Percentiles rank a stretch among this genome's conserved stretches.
These are phyloP conservation scores for Eulithis testata DNA, from an alignment of 2,888 invertebrate species.

Conservation along the genomic window DNA sequence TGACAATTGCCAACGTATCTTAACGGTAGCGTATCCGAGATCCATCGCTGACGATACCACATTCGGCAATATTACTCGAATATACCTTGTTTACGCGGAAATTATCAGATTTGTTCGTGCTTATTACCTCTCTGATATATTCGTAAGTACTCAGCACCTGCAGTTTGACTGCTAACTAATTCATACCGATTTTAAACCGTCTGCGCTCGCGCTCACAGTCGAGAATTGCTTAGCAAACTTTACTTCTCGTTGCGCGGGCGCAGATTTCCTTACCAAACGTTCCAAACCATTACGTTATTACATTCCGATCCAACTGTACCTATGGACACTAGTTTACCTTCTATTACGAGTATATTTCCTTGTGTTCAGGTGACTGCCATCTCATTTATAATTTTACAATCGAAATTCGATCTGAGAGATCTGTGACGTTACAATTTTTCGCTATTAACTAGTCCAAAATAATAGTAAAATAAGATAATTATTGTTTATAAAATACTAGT, in stretches of 20 bases:
- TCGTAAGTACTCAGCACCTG: slow-evolving; percentile 80
- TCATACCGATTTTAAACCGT: slow-evolving; percentile 55
- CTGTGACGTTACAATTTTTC: slow-evolving; percentile 61
- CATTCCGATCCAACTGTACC: slow-evolving; percentile 48
- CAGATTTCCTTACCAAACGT: slow-evolving; percentile 46
- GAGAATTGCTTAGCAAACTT: slow-evolving; percentile 54
- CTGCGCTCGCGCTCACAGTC: slow-evolving; percentile 49
- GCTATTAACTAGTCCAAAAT: slow-evolving; percentile 67
- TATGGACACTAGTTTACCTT: slow-evolving; percentile 42
- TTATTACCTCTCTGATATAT: too few species aligned
- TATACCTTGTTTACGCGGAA: too few species aligned
- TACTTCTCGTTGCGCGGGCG: slow-evolving; percentile 40
- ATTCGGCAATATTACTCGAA: too few species aligned
- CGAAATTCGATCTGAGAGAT: slow-evolving; percentile 70
- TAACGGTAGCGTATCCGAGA: too few species aligned
- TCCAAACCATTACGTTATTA: slow-evolving; percentile 46
- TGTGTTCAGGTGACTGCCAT: slow-evolving; percentile 39
- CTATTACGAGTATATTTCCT: slow-evolving; percentile 44
- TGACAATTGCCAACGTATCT: too few species aligned
- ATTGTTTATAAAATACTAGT: slow-evolving; percentile 71
- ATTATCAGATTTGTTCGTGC: too few species aligned
- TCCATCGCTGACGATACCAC: too few species aligned
- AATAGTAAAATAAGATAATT: slow-evolving; percentile 71
- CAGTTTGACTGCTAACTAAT: slow-evolving; percentile 74
- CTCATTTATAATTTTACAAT: slow-evolving; percentile 29